phyloP scores from a whole-genome alignment of 2,888 invertebrate genomes.

The Eledona agricola region DNA sequence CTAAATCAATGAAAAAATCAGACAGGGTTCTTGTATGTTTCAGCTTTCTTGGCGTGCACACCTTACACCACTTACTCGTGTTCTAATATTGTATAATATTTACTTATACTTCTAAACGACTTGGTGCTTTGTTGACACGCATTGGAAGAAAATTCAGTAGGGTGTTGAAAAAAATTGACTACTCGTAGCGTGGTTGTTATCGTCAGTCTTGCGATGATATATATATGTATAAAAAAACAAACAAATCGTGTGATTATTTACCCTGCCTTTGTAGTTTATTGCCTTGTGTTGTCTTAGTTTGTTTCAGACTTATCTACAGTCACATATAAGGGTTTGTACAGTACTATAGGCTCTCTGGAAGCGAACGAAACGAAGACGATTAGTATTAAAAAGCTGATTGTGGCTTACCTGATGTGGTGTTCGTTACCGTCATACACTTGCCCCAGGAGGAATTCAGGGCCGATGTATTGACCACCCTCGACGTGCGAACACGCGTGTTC shows the following conservation, averaged over 20 bases:
- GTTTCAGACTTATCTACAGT: conserved; percentile 60
- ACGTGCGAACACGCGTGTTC: conserved; percentile 76
- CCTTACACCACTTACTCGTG: no score
- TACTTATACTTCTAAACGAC: no score
- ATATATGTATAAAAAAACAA: no score
- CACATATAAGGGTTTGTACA: conserved; percentile 73
- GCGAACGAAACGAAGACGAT: conserved; percentile 13
- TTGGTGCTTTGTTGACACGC: conserved; percentile 30
- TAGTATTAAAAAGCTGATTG: background rate
- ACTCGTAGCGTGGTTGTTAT: conserved; percentile 8
- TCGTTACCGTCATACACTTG: conserved; percentile 79
- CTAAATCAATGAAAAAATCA: no score
- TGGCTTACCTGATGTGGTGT: conserved; percentile 54
- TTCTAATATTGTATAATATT: no score
- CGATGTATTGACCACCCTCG: conserved; percentile 80
- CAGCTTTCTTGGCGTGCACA: no score
- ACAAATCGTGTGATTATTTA: conserved; percentile 21
- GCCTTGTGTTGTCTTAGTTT: conserved; percentile 45
- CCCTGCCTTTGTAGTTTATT: conserved; percentile 46
- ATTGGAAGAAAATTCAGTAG: conserved; percentile 27
- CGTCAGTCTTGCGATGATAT: conserved; percentile 32
- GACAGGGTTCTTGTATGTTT: no score
- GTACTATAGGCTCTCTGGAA: conserved; percentile 67
- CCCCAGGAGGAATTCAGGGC: conserved; percentile 79
- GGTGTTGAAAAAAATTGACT: conserved; percentile 33